phyloP scores from a whole-genome alignment of 2,113 vertebrate genomes.

The Triplophysa rosa region DNA sequence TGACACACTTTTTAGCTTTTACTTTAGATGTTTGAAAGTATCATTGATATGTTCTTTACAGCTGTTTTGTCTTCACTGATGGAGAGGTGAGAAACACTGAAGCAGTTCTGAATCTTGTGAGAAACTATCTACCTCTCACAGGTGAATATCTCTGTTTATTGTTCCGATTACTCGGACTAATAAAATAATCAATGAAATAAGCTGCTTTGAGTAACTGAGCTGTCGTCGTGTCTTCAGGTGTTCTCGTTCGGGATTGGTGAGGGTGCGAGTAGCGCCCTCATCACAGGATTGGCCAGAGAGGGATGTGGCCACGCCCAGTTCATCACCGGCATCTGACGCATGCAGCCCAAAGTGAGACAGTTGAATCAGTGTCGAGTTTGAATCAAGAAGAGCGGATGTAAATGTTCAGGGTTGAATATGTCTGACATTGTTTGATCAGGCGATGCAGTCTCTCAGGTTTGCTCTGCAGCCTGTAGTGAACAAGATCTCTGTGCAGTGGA shows the following conservation, averaged over 20 bases:
- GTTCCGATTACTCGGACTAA: no score
- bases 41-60: no score
- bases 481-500: conserved; percentile 48
- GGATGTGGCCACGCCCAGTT: conserved; percentile 78
- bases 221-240: conserved; percentile 15
- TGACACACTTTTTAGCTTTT: no score
- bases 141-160: no score
- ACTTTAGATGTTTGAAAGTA: no score
- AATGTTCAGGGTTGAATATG: conserved; percentile 5
- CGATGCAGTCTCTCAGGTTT: conserved; percentile 51
- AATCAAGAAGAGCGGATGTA: neutral
- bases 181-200: no score
- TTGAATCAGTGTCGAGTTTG: neutral
- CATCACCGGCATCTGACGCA: conserved; percentile 77
- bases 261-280: conserved; percentile 80
- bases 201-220: neutral
- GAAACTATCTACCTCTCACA: conserved; percentile 71
- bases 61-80: conserved; percentile 89
- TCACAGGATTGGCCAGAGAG: conserved; percentile 77
- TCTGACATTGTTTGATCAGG: conserved; percentile 18
- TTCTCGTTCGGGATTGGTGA: conserved; percentile 84
- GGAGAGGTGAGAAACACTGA: conserved; percentile 81
- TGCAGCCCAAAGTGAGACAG: conserved; percentile 79
- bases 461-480: conserved; percentile 44
- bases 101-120: conserved; percentile 75